Base-by-base conservation (phyloP, 2,888 invertebrate genomes). In the Apotomis turbidana region DNA sequence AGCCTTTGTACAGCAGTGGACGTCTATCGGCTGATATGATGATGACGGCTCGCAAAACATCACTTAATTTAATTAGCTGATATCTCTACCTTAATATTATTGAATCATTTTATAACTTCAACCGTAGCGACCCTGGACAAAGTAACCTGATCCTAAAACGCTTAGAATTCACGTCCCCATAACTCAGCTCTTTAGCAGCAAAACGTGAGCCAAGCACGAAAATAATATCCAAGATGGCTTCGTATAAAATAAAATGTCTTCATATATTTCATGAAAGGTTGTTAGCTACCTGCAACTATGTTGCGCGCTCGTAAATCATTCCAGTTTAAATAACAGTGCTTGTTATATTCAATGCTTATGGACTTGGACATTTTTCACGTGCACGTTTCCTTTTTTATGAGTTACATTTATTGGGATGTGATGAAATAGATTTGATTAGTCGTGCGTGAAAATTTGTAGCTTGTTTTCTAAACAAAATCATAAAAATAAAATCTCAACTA, bases 241-340 rank as follows among this genome's bases (percentile, higher is more conserved):
- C 13, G 9, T 60, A 60, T 68, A 60, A 68, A 68, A 68, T 54
- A 60, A 60, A 68, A 68, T 68, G 68, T 68, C 68, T 54, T 41
- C n/a, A 52, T 60, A 68, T 68, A 68, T 68, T 68, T 68, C 54
- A 52, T 52, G 68, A 68, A 59, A 52, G 59, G 51, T 59, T 41
- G 68, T 13, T 12, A 44, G 44, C 60, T 60, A 60, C 68, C 68
- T 60, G 68, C 60, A 54, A 54, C 60, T 68, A 54, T 68, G 68
- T 68, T 51, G 60, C 38, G n/a, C 13, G 44, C 12, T 54, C 52
- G 54, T 60, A 60, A 54, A 60, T 60, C 41, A 68, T 54, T 60
- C 54, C 41, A 36, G 44, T 66, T 57, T 59, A n/a, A n/a, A n/a
- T n/a, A 49, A 61, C 49, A 13, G 10, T 49, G 49, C 49, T 49